Conservation (phyloP, 2,888 invertebrate species). For the Malacosoma neustria region DNA sequence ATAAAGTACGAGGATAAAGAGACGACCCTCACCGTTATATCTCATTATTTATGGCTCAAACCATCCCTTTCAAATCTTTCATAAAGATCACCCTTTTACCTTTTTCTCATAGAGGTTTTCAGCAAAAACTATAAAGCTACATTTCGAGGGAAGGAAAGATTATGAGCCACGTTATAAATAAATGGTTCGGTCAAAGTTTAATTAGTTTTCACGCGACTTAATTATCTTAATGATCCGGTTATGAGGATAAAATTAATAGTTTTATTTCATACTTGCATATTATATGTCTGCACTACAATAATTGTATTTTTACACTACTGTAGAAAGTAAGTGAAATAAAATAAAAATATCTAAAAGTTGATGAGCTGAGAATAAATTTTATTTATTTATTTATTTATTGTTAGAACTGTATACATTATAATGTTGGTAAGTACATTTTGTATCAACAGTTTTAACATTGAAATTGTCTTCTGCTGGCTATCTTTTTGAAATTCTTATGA, state of each 20-base stretch:
- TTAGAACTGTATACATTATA: no score
- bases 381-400: no score
- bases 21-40: conserved; percentile 26
- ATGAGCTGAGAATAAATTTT: no score
- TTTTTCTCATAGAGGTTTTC: conserved; percentile 12
- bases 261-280: no score
- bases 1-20: conserved; percentile 38
- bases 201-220: conserved; percentile 49
- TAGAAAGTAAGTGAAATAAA: no score
- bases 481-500: no score
- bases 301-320: no score
- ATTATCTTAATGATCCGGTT: conserved; percentile 27
- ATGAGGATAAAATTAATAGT: conserved; percentile 50
- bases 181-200: conserved; percentile 46
- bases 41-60: conserved; percentile 52
- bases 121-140: background rate
- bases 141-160: background rate
- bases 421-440: no score
- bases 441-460: no score
- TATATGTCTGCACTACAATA: no score
- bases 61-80: conserved; percentile 35
- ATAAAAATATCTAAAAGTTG: no score
- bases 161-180: conserved; percentile 12
- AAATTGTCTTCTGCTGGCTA: no score
- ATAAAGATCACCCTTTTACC: conserved; percentile 21